Percentiles rank a stretch among this genome's conserved stretches.
phyloP scores from a whole-genome alignment of 2,888 invertebrate species.

The Polyommatus icarus region DNA sequence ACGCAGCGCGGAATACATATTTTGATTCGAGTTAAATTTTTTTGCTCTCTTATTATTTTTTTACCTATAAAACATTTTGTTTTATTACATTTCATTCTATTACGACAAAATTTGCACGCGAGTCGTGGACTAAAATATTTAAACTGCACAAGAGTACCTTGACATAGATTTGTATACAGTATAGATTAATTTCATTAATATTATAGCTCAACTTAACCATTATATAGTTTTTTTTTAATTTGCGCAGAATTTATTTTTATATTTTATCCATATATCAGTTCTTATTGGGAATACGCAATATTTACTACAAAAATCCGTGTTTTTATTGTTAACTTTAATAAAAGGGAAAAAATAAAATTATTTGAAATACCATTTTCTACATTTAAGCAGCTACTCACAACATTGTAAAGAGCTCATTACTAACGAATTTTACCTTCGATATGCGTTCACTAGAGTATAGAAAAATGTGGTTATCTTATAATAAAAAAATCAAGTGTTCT shows the following conservation, averaged over 20 bases:
- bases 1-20: too few species aligned
- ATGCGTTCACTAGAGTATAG: background rate
- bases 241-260: too few species aligned
- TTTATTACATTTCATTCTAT: background rate
- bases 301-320: too few species aligned
- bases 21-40: background rate
- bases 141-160: background rate
- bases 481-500: background rate
- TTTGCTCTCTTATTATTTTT: background rate
- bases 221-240: too few species aligned
- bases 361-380: background rate
- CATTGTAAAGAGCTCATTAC: background rate
- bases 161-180: constrained; percentile 11
- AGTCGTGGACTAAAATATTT: background rate
- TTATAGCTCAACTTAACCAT: background rate
- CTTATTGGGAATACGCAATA: too few species aligned
- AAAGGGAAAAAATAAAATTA: too few species aligned
- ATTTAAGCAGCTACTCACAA: background rate
- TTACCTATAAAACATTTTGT: background rate
- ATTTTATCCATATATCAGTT: too few species aligned
- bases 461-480: background rate
- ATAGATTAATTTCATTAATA: background rate
- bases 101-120: background rate
- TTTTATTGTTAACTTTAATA: too few species aligned
- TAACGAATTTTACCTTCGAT: background rate